Evolutionary conservation across 2,888 invertebrate species (phyloP), one percentile per base, ranked within the genome.

Genomic region (Leptinotarsa juncta): DNA sequence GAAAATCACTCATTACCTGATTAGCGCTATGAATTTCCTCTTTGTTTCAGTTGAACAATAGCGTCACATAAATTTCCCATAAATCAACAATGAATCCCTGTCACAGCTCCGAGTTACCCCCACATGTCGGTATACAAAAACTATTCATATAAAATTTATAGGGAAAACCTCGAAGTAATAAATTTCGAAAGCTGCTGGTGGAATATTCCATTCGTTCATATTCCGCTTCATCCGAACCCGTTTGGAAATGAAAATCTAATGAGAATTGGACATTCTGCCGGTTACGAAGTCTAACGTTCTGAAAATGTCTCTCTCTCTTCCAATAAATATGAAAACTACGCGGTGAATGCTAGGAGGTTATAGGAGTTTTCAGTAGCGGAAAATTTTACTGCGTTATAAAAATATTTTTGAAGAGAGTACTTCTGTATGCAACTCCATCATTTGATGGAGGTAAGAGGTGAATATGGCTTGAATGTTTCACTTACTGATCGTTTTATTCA

Each of bases 201-300:
- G 14, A 32, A 62, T 62, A 62, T 62, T n/a, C 16, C 62, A 62
- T 62, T 18, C 62, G 32, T 62, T 42, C 62, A 62, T 62, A 62
- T 62, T 42, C 62, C n/a, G 62, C 42, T 62, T 32, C 14, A 62
- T 62, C 16, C 42, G 62, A 42, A 42, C 62, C n/a, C 18, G 42
- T 42, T 62, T 62, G 62, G 32, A 62, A 62, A 62, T 62, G 62
- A 78, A 77, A 78, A 77, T 73, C 72, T 32, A 32, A 62, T 62
- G 62, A 78, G 75, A 78, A 77, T 77, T 74, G 76, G 74, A 66
- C 65, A 51, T 53, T 55, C 62, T 70, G 70, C 70, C 62, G 60
- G 50, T 16, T 23, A 66, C 75, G 70, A 77, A 77, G 76, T 77
- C 77, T 76, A 75, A 74, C 73, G 74, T 65, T 69, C 72, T 70